These are phyloP conservation scores for Papilio glaucus DNA, from an alignment of 1,140 invertebrate genomes.

Conservation along the genomic window DNA sequence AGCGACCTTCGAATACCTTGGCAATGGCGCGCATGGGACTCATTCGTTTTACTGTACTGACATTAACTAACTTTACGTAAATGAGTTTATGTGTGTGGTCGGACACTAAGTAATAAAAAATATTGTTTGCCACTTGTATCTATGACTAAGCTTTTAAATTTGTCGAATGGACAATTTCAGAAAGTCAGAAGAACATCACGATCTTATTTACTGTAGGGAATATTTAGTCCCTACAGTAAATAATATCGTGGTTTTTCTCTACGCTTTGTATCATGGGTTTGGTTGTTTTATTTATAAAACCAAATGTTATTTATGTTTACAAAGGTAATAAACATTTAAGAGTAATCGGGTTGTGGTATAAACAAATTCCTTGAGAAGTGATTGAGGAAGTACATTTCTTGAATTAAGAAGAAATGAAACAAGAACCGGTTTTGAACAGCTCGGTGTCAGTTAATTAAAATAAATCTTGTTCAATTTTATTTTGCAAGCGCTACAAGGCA, in stretches of 20 bases:
- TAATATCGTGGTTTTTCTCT: no score
- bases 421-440: background rate
- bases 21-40: conserved; percentile 14
- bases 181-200: no score
- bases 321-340: background rate
- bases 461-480: conserved; percentile 8
- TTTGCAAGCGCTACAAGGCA: background rate
- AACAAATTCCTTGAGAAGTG: background rate
- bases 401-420: background rate
- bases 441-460: background rate
- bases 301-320: background rate
- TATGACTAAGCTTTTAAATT: no score
- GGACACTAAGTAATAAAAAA: background rate
- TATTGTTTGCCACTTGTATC: background rate
- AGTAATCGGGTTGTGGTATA: background rate
- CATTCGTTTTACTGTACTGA: background rate
- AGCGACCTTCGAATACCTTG: conserved; percentile 24
- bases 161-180: no score
- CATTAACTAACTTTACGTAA: background rate
- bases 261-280: background rate
- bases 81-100: conserved; percentile 7
- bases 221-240: no score
- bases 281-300: background rate
- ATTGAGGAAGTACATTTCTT: conserved; percentile 1
- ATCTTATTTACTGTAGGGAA: no score